Base-by-base conservation (phyloP, 2,113 vertebrate species). In the Eulemur rufifrons region DNA sequence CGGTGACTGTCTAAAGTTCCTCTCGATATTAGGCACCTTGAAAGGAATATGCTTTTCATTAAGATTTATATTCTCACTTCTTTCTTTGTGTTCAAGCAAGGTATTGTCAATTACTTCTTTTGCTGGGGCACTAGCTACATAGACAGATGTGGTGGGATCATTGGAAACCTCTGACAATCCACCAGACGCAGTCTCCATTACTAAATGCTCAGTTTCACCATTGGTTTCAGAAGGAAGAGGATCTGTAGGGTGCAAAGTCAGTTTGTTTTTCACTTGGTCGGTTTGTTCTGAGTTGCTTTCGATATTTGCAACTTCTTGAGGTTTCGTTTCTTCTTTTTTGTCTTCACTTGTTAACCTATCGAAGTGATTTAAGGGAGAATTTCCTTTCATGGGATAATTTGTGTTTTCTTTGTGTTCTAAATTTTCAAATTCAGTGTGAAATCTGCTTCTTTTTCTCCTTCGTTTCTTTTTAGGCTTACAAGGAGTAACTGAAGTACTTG, bases 381-480 rank as follows among this genome's bases (percentile, higher is more conserved):
- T 97, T 12, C 85, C 90, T 93, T 95, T 97, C 92, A 47, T 71
- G 25, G 37, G 78, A 17, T 84, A 85, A 69, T 61, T 85, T 73
- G 95, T 85, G 2, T 91, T 96, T 87, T 86, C 98, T 66, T 45
- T 96, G 42, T 69, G 0, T 3, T 74, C 95, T 42, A 66, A 95
- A 76, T 93, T 89, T 74, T 92, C 76, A 66, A 83, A 94, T 5
- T 86, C 10, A 0, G 29, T 93, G 45, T 39, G 94, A 20, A 94
- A 86, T 91, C 92, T 93, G 20, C 77, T 61, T 97, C 97, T 98
- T 96, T 98, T 98, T 88, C 97, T 99, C 73, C 96, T 98, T 56
- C 73, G 93, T 95, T 99, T 99, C 82, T 95, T 97, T 82, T 97
- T 98, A 11, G 97, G 95, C 42, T 97, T 98, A 85, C 95, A 98